Conservation (phyloP, 2,797 vertebrate species). For the Falco biarmicus region DNA sequence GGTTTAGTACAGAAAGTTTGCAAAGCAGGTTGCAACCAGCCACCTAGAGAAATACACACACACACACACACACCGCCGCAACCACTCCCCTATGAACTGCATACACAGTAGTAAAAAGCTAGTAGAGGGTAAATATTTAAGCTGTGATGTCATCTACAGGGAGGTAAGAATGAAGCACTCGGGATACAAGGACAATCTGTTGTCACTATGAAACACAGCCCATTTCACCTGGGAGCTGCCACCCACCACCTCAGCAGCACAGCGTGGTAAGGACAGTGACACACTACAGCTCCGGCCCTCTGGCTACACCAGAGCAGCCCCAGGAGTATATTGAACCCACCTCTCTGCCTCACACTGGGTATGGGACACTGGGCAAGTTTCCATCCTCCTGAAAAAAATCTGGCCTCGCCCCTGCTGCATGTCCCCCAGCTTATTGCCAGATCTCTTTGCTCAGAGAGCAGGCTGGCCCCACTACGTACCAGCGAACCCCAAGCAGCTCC, state of each 20-base stretch:
- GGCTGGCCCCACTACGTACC: not conserved
- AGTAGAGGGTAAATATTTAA: conserved; percentile 60
- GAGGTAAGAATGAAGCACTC: not conserved
- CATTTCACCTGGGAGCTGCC: not conserved
- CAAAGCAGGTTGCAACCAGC: not conserved
- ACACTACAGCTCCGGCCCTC: not conserved
- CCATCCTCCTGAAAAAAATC: not conserved
- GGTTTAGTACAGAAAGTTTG: not conserved
- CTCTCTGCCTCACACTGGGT: not conserved
- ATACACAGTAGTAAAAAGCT: conserved; percentile 6
- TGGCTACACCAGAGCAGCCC: not conserved
- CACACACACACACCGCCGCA: not conserved
- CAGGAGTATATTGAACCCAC: not conserved
- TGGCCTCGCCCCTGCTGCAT: not conserved
- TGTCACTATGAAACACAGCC: not conserved
- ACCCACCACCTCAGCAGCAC: not conserved
- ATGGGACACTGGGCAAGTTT: not conserved
- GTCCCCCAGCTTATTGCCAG: not conserved
- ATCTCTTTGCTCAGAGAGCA: not conserved
- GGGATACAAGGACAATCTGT: not conserved
- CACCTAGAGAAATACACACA: not conserved
- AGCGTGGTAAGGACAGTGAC: not conserved
- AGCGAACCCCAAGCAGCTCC: not conserved
- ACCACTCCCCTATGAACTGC: not conserved
- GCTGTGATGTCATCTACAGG: not conserved